Evolutionary conservation across 1,140 invertebrate species (phyloP).

Genomic region (Leptopilina boulardi): DNA sequence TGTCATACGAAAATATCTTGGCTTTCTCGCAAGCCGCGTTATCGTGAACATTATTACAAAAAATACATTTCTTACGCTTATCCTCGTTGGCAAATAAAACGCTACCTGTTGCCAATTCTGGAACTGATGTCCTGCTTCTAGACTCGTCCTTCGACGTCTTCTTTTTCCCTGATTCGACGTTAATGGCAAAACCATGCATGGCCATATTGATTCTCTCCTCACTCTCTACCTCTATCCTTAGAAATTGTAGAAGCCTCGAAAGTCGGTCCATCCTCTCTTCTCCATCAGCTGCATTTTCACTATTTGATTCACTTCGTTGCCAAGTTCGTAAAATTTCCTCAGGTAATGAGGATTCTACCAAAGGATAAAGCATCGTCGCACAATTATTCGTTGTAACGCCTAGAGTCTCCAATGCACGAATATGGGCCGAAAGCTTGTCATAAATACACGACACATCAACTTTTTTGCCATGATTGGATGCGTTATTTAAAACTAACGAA

Average conservation of each 20-base stretch:
- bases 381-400: constrained; percentile 63
- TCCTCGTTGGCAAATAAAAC: constrained; percentile 27
- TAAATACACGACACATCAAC: too few relatives aligned
- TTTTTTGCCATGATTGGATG: too few relatives aligned
- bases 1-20: constrained; percentile 22
- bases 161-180: constrained; percentile 24
- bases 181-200: constrained; percentile 41
- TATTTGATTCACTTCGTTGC: constrained; percentile 50
- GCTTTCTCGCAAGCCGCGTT: constrained; percentile 33
- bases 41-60: constrained; percentile 40
- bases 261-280: constrained; percentile 43
- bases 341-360: constrained; percentile 65
- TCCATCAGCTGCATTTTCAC: constrained; percentile 24
- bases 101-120: neutral
- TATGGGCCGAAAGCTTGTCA: constrained; percentile 45
- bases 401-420: constrained; percentile 63
- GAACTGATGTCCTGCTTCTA: neutral
- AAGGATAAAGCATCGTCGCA: too few relatives aligned
- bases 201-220: constrained; percentile 59
- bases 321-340: constrained; percentile 60
- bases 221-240: constrained; percentile 54
- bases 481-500: too few relatives aligned
- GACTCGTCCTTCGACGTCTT: constrained; percentile 37
- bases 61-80: constrained; percentile 40
- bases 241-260: constrained; percentile 51